Evolutionary conservation across 2,888 invertebrate genomes (phyloP).

Genomic region (Anoplius nigerrimus): DNA sequence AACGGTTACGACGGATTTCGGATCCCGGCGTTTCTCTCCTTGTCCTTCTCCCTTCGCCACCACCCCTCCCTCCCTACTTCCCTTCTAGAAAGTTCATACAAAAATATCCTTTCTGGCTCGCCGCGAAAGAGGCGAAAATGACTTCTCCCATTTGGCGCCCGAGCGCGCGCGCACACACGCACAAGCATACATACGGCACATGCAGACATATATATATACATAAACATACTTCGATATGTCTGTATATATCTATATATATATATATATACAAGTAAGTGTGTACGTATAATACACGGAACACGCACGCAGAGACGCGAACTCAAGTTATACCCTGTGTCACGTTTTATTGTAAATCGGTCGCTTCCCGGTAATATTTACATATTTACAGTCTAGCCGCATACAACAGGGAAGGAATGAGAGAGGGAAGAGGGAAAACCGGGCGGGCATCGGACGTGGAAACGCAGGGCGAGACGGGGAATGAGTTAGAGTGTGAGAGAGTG

Average conservation of each 20-base stretch:
- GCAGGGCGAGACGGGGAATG: not conserved
- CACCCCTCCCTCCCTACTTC: conserved; percentile 19
- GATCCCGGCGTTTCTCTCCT: not conserved
- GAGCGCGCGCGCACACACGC: not conserved
- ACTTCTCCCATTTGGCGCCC: not conserved
- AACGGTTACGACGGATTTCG: conserved; percentile 23
- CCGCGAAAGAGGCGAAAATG: not conserved
- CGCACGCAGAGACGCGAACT: too few relatives aligned
- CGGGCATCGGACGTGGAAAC: conserved; percentile 6
- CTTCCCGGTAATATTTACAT: conserved; percentile 41
- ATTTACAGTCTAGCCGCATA: conserved; percentile 41
- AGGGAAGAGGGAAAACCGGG: conserved; percentile 1
- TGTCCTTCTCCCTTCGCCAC: not conserved
- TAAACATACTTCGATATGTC: too few relatives aligned
- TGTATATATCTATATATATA: too few relatives aligned
- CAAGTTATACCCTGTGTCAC: conserved; percentile 9
- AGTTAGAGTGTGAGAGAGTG: conserved; percentile 2
- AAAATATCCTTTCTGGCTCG: not conserved
- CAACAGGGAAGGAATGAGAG: conserved; percentile 24
- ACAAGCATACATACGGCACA: too few relatives aligned
- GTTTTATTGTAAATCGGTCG: conserved; percentile 22
- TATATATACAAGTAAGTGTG: too few relatives aligned
- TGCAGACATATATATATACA: too few relatives aligned
- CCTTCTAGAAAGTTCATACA: not conserved
- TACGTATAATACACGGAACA: too few relatives aligned